Base-by-base conservation (phyloP, 92 coral and sea anemone genomes). In the Anthopleura xanthogrammica region DNA sequence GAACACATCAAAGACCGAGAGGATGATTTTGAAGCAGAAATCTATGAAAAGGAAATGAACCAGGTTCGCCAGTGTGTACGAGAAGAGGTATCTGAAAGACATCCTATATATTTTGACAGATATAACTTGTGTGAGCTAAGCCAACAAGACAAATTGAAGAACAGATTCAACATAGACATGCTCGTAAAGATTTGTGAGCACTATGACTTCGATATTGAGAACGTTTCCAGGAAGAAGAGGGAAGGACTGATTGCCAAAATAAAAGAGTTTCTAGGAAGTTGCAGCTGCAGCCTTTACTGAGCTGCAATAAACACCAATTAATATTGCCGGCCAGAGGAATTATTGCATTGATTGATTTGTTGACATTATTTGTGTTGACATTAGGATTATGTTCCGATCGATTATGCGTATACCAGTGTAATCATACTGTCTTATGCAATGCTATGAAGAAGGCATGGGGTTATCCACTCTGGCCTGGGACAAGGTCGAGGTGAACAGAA, bases 131-230 rank as follows among this genome's bases (percentile, higher is more conserved):
- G 88, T 73, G 88, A 85, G 77, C 23, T 85, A 57, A 14, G 3
- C n/a, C 46, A 75, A 42, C 75, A 75, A 57, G 72, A 86, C 81
- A 86, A 56, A 60, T 50, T 86, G 77, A 81, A 60, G 40, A 80
- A 79, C 43, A 19, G 36, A 60, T 78, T 86, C 48, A 71, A 20
- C 73, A 81, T 86, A 56, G 81, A 82, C 74, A 87, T 87, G 90
- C 90, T 87, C n/a, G 77, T 80, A 46, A 62, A 68, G 29, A 86
- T 86, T 60, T 81, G 89, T 86, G 82, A 82, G 64, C 82, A 81
- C 56, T 86, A 80, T 76, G 82, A 66, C 43, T 42, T 80, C 8
- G 78, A 75, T 20, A 52, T 86, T 55, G 41, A 81, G 16, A 72
- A 82, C 55, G 78, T 86, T 55, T 82, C 89, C 56, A 46, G 85